Conservation (phyloP, 2,797 vertebrate genomes). For the Percopsis omiscomaycus region DNA sequence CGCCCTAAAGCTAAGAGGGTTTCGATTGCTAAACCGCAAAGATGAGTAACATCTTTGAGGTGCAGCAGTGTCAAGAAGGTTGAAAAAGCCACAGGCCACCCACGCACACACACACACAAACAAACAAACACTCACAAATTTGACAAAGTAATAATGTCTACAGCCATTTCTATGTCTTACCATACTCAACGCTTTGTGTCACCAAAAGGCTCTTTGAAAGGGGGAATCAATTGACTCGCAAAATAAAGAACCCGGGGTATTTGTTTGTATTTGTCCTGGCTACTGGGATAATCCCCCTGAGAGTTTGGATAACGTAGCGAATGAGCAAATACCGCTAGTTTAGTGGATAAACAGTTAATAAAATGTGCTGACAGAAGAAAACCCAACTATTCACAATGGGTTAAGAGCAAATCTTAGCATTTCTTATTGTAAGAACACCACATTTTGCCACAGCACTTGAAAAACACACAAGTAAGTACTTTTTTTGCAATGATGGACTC, state of each 20-base stretch:
- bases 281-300: constrained; percentile 41
- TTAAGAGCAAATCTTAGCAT: background rate
- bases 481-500: background rate
- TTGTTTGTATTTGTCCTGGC: constrained; percentile 49
- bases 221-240: constrained; percentile 46
- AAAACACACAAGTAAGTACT: background rate
- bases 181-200: background rate
- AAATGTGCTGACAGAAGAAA: constrained; percentile 62
- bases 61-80: constrained; percentile 26
- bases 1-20: constrained; percentile 85
- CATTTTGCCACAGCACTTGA: background rate
- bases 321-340: constrained; percentile 63
- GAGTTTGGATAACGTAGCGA: constrained; percentile 42
- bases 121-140: background rate
- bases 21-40: constrained; percentile 92
- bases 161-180: background rate
- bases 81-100: constrained; percentile 37
- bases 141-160: background rate
- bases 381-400: constrained; percentile 25
- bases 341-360: constrained; percentile 60
- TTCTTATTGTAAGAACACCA: constrained; percentile 17
- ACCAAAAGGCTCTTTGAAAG: constrained; percentile 35
- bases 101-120: constrained; percentile 17
- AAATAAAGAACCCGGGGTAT: constrained; percentile 45
- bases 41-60: constrained; percentile 49